phyloP scores from a whole-genome alignment of 2,113 vertebrate genomes.

The Seriola aureovittata region DNA sequence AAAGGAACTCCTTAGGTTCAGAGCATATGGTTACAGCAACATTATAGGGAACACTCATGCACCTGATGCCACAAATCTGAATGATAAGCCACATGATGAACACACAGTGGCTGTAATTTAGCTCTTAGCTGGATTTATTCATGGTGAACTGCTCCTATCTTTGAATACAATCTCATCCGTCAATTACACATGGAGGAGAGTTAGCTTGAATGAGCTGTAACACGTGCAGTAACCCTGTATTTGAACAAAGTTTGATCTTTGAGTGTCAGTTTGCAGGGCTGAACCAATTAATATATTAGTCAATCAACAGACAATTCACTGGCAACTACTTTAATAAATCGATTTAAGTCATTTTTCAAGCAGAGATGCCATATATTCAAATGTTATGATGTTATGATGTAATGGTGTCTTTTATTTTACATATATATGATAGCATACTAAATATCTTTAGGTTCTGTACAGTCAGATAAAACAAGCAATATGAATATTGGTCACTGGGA shows the following conservation, averaged over 20 bases:
- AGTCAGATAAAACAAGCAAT: not conserved
- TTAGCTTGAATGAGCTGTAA: not conserved
- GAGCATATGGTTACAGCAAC: slow-evolving; percentile 64
- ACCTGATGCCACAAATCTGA: slow-evolving; percentile 71
- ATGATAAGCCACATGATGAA: slow-evolving; percentile 55
- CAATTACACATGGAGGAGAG: not conserved
- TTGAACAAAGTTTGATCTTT: not conserved
- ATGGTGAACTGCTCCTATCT: slow-evolving; percentile 2
- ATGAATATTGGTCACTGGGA: not conserved
- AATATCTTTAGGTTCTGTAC: not conserved
- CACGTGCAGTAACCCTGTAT: not conserved
- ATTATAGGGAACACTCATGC: slow-evolving; percentile 56
- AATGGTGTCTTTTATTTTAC: not conserved
- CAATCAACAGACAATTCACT: not conserved
- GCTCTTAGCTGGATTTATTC: slow-evolving; percentile 49
- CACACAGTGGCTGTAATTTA: slow-evolving; percentile 34
- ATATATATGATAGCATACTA: not conserved
- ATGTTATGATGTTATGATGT: not conserved
- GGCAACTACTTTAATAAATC: not conserved
- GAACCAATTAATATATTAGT: not conserved
- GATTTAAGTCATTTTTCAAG: not conserved
- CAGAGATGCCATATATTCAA: not conserved
- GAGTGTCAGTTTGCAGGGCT: not conserved
- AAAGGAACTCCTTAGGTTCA: slow-evolving; percentile 57
- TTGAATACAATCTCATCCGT: slow-evolving; percentile 38